Base-by-base conservation (phyloP, 2,113 vertebrate genomes). In the Mirounga angustirostris region DNA sequence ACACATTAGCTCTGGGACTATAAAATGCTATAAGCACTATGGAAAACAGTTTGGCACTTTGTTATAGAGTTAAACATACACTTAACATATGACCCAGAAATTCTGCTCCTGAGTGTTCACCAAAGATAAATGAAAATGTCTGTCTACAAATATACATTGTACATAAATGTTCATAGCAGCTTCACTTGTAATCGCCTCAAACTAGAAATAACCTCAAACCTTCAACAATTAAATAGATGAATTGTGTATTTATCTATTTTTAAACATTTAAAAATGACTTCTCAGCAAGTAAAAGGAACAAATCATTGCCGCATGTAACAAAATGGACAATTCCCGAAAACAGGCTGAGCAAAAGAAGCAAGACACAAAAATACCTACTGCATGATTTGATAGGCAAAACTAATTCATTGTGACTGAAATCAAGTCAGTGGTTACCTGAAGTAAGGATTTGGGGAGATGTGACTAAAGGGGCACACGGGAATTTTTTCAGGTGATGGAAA, bases 1-100 rank as follows among this genome's bases (percentile, higher is more conserved):
- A 9, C 7, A 36, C 0, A 0, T 71, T 18, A 43, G 14, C 16
- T 46, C 15, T 28, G 4, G 5, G 30, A 30, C 13, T 40, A 0
- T 54, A 40, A 56, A 46, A 50, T 67, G 12, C 0, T 22, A 21
- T 22, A 89, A 83, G 8, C 5, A 21, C 46, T 36, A 2, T 40
- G 46, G 21, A 33, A 33, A 88, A 81, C 15, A 74, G 13, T 58
- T 73, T 86, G 18, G 10, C 4, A 22, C 40, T 94, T 91, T 52
- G 14, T 36, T 69, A 21, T 52, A 24, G 96, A 86, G 30, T 94
- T 43, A 52, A 89, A 91, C 21, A 36, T 13, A 21, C 5, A 24
- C 8, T 73, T 89, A 87, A 3, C 43, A 14, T 63, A 30, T 22
- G 16, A 83, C 14, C 26, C 36, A 19, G 18, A 7, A 79, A 54